Evolutionary conservation across 2,888 invertebrate genomes (phyloP).

Genomic region (Crepidodera aurea): DNA sequence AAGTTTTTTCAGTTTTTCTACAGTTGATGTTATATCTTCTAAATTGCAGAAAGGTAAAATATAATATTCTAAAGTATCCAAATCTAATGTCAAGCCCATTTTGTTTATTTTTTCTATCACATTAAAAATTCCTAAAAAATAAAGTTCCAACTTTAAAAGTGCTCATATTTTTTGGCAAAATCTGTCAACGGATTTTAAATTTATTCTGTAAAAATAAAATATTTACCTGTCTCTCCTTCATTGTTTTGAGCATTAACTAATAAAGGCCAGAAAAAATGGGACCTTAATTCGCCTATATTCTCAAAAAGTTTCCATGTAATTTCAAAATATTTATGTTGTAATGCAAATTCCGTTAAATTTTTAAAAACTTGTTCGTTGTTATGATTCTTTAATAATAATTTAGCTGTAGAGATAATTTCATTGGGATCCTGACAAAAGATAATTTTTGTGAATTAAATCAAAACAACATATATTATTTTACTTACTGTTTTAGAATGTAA

Average conservation of each 20-base stretch:
- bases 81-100: constrained; percentile 66
- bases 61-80: constrained; percentile 66
- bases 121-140: constrained; percentile 64
- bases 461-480: constrained; percentile 30
- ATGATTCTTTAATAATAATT: constrained; percentile 62
- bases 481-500: constrained; percentile 65
- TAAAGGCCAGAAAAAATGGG: constrained; percentile 75
- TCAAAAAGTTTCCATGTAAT: constrained; percentile 62
- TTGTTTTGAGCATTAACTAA: constrained; percentile 63
- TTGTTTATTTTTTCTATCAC: constrained; percentile 65
- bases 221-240: constrained; percentile 65
- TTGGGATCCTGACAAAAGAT: constrained; percentile 60
- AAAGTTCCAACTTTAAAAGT: constrained; percentile 11
- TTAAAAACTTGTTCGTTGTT: constrained; percentile 61
- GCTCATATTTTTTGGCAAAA: not conserved
- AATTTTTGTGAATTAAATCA: not conserved
- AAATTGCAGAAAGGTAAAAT: constrained; percentile 66
- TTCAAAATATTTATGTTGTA: constrained; percentile 62
- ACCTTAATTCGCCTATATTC: constrained; percentile 56
- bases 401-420: constrained; percentile 61
- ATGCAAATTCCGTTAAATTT: constrained; percentile 59
- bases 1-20: constrained; percentile 64
- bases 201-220: no score
- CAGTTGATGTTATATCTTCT: constrained; percentile 62
- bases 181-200: no score